Conservation (phyloP, 2,888 invertebrate genomes). For the Dryadula phaetusa region DNA sequence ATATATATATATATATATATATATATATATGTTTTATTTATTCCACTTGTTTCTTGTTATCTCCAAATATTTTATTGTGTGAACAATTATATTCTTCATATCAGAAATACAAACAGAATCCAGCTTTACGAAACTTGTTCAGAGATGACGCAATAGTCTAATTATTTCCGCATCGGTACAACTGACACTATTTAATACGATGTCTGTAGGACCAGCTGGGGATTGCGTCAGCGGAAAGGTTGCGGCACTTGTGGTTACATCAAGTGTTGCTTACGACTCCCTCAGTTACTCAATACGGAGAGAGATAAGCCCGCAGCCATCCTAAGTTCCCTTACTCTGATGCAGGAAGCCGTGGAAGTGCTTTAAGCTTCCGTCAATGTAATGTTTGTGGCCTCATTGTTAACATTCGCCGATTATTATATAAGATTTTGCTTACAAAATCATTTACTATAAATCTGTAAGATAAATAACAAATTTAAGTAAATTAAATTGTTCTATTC, state of each 20-base stretch:
- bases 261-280: conserved; percentile 66
- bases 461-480: background rate
- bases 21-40: background rate
- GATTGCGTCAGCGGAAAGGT: conserved; percentile 79
- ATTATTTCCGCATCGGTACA: conserved; percentile 72
- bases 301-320: conserved; percentile 52
- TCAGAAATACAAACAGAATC: conserved; percentile 39
- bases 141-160: conserved; percentile 63
- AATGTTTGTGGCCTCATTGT: conserved; percentile 36
- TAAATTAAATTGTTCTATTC: background rate
- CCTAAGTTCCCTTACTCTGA: conserved; percentile 53
- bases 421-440: conserved; percentile 25
- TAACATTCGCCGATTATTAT: conserved; percentile 24
- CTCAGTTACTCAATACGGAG: conserved; percentile 66
- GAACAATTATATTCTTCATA: conserved; percentile 21
- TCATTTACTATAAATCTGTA: background rate
- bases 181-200: conserved; percentile 68
- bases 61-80: background rate
- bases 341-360: conserved; percentile 43
- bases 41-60: background rate
- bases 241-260: conserved; percentile 75
- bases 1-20: background rate
- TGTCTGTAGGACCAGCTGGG: conserved; percentile 60
- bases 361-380: conserved; percentile 40
- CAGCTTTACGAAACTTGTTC: conserved; percentile 51